phyloP scores from a whole-genome alignment of 2,113 vertebrate genomes.

The Ramphastos sulfuratus region DNA sequence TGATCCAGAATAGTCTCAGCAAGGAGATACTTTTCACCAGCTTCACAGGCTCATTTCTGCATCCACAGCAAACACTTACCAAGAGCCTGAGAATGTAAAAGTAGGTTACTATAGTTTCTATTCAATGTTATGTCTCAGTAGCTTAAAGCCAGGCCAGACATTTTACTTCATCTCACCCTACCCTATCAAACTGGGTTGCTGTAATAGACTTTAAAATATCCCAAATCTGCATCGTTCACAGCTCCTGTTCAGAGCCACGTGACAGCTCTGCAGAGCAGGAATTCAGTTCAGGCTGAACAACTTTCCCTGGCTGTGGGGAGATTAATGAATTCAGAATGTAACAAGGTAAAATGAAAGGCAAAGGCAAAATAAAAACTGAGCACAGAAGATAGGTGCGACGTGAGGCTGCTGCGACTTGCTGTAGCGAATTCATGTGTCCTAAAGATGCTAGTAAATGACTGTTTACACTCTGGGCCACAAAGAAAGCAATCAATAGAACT shows the following conservation, averaged over 20 bases:
- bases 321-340: neutral
- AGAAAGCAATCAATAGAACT: neutral
- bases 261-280: neutral
- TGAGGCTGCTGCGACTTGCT: neutral
- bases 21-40: neutral
- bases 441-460: neutral
- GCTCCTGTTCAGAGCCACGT: neutral
- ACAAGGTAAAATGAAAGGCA: neutral
- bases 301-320: neutral
- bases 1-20: neutral
- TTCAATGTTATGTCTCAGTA: neutral
- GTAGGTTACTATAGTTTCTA: neutral
- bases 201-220: neutral
- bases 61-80: neutral
- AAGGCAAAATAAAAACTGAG: neutral
- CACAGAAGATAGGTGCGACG: neutral
- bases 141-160: neutral
- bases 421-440: neutral
- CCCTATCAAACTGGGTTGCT: neutral
- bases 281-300: neutral
- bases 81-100: neutral
- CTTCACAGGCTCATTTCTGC: neutral
- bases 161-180: neutral
- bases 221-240: neutral
- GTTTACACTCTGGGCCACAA: neutral